Percentiles rank a stretch among this genome's conserved stretches.
Conservation (phyloP, 2,113 vertebrate species). For the Amphiprion percula region DNA sequence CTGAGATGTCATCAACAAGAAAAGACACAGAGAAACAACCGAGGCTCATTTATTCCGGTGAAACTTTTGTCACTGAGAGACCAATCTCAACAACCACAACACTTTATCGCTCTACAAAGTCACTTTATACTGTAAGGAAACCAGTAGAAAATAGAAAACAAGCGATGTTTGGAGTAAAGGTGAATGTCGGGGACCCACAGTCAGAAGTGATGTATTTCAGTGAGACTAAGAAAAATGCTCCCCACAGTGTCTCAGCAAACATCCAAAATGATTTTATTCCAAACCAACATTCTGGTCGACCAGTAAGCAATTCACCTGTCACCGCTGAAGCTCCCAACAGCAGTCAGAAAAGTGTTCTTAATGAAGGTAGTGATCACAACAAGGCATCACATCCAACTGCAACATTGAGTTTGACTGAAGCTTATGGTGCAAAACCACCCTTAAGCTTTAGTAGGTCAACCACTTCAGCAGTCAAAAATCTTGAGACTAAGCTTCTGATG, state of each 20-base stretch:
- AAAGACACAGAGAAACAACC: conserved; percentile 11
- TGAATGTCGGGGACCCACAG: conserved; percentile 7
- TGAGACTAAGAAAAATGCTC: conserved; percentile 32
- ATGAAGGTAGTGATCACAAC: conserved; percentile 29
- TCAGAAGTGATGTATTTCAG: conserved; percentile 31
- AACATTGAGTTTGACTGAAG: conserved; percentile 32
- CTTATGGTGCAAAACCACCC: conserved; percentile 3
- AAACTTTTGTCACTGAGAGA: conserved; percentile 24
- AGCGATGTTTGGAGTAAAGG: neutral
- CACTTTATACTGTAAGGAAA: conserved; percentile 17
- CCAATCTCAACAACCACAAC: conserved; percentile 4
- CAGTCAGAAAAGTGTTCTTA: conserved; percentile 14
- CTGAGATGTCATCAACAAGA: conserved; percentile 29
- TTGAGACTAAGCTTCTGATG: conserved; percentile 13
- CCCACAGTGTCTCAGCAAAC: conserved; percentile 26
- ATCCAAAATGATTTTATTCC: conserved; percentile 21
- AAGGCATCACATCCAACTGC: conserved; percentile 31
- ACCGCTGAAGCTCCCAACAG: conserved; percentile 6
- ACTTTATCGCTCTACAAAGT: conserved; percentile 31
- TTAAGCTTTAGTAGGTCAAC: conserved; percentile 1
- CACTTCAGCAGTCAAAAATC: conserved; percentile 24
- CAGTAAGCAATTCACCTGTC: conserved; percentile 11
- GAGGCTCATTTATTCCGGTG: neutral
- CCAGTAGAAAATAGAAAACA: conserved; percentile 11
- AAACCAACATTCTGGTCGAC: conserved; percentile 15